Evolutionary conservation across 1,140 invertebrate species (phyloP).

Genomic region (honey bee (Apis mellifera)): DNA sequence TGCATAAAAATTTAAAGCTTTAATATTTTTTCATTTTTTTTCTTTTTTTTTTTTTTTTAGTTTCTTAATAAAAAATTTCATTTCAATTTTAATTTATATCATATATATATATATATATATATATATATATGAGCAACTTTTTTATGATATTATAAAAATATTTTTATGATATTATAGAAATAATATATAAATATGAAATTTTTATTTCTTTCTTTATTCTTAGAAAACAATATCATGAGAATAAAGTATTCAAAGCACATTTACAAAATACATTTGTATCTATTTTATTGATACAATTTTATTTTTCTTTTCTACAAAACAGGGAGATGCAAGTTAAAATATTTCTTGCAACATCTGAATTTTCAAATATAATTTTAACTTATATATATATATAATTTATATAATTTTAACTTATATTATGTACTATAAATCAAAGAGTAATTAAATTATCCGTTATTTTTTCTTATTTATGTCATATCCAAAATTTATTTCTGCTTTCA

Average conservation of each 20-base stretch:
- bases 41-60: neutral
- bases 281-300: neutral
- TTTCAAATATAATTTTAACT: no score
- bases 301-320: neutral
- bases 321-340: neutral
- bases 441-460: no score
- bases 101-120: neutral
- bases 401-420: no score
- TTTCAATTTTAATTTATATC: neutral
- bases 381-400: neutral
- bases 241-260: neutral
- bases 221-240: neutral
- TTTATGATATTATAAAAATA: no score
- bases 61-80: neutral
- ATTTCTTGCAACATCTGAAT: no score
- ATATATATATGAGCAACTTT: no score
- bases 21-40: neutral
- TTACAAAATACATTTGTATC: neutral
- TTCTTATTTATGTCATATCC: no score
- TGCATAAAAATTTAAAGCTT: neutral
- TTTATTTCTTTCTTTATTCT: neutral
- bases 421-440: no score
- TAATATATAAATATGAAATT: neutral
- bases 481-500: no score
- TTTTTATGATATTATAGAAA: no score